phyloP scores from a whole-genome alignment of 2,797 vertebrate species.

The Peromyscus aztecus region DNA sequence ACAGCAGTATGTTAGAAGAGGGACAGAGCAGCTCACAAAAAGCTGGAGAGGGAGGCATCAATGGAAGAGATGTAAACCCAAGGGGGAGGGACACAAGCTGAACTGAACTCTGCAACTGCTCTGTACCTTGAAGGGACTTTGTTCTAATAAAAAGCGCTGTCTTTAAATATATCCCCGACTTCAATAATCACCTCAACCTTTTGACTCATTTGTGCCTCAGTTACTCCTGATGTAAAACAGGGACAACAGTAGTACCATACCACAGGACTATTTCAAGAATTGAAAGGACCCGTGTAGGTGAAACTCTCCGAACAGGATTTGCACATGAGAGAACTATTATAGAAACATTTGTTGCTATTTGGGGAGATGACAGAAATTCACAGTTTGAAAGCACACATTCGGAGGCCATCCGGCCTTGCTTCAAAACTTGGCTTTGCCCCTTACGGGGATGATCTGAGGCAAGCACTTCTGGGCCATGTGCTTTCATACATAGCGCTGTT shows the following conservation, averaged over 20 bases:
- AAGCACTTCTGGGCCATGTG: not conserved
- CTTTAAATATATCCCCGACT: not conserved
- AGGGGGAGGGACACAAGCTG: not conserved
- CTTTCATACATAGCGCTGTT: not conserved
- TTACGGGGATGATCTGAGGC: not conserved
- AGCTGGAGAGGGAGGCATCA: fast-evolving
- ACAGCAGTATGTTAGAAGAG: not conserved
- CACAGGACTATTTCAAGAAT: not conserved
- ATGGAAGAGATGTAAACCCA: not conserved
- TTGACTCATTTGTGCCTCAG: not conserved
- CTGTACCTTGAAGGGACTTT: not conserved
- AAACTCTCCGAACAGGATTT: not conserved
- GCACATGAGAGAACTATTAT: not conserved
- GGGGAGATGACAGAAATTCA: not conserved
- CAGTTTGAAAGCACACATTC: not conserved
- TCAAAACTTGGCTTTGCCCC: not conserved
- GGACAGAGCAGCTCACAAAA: fast-evolving
- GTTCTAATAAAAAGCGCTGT: not conserved
- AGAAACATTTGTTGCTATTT: not conserved
- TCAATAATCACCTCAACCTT: not conserved
- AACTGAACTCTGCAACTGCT: not conserved
- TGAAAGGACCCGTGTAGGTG: not conserved
- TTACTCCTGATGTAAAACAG: not conserved
- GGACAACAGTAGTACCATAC: too few relatives aligned
- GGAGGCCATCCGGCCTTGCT: not conserved